Evolutionary conservation across 1,140 invertebrate species (phyloP), one percentile per base, ranked within the genome.

Genomic region (Glomeris maerens): DNA sequence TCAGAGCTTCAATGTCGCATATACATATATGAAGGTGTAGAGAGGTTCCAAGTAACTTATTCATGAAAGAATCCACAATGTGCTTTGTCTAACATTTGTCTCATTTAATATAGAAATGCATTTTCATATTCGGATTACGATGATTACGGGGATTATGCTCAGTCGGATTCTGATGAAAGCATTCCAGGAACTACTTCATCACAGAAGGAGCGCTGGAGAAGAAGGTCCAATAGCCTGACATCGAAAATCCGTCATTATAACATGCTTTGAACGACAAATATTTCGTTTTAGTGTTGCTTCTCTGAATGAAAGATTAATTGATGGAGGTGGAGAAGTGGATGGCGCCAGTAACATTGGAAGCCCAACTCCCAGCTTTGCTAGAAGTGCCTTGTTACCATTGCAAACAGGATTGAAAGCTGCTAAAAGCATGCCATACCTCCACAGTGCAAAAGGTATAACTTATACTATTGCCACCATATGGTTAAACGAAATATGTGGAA

Each of bases 61-160:
- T n/a, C n/a, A n/a, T n/a, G n/a, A n/a, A n/a, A n/a, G n/a, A n/a
- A n/a, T n/a, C n/a, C n/a, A n/a, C n/a, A n/a, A n/a, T n/a, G n/a
- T n/a, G n/a, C n/a, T n/a, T n/a, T n/a, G n/a, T n/a, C n/a, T n/a
- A n/a, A n/a, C n/a, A n/a, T n/a, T 36, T 36, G 31, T 36, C 31
- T 36, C 17, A 36, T 36, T 36, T 13, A 13, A 13, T 36, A 10
- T 13, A 13, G 31, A 10, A 36, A 13, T 10, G 17, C 31, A 36
- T 36, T 36, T 36, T 36, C 17, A 36, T 36, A 13, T 36, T 36
- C 10, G 31, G 31, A 17, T 13, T 17, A 36, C 10, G 17, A 36
- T 36, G 31, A 36, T 36, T 10, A 17, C 31, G 40, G 40, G 17
- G 40, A 42, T 42, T 42, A 42, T 42, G 40, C 40, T 42, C 17